phyloP scores from a whole-genome alignment of 2,888 invertebrate species.

The Kryphioiulus occultus region DNA sequence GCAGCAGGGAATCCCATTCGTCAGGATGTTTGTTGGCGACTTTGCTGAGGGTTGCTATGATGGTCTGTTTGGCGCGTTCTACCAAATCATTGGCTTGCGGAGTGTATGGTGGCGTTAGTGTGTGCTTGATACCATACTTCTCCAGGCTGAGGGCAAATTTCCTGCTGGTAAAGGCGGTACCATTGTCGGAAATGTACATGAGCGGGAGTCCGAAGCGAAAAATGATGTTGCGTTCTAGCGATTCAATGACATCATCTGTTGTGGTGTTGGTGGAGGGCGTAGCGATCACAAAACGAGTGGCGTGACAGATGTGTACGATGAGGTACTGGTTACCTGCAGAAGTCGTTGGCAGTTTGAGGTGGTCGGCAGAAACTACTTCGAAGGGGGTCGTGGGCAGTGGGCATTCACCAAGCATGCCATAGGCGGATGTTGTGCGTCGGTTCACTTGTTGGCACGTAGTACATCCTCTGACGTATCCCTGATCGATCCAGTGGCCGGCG shows the following conservation, averaged over 20 bases:
- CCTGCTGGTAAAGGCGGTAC: too few species aligned
- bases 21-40: neutral
- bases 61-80: neutral
- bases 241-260: neutral
- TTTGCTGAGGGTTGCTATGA: neutral
- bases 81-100: neutral
- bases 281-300: neutral
- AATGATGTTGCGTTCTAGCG: too few species aligned
- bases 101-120: neutral
- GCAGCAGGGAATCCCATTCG: neutral
- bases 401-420: neutral
- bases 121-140: neutral
- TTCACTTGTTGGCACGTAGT: constrained; percentile 29
- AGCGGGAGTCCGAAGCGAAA: too few species aligned
- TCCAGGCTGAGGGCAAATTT: too few species aligned
- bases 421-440: neutral
- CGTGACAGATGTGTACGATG: neutral
- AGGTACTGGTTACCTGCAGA: neutral
- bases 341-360: neutral
- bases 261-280: neutral
- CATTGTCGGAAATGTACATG: too few species aligned
- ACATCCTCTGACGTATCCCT: constrained; percentile 18
- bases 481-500: constrained; percentile 33
- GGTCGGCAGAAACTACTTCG: constrained; percentile 31
- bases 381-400: constrained; percentile 41